These are phyloP conservation scores for Venturia canescens DNA, from an alignment of 1,140 invertebrate genomes.

Conservation along the genomic window DNA sequence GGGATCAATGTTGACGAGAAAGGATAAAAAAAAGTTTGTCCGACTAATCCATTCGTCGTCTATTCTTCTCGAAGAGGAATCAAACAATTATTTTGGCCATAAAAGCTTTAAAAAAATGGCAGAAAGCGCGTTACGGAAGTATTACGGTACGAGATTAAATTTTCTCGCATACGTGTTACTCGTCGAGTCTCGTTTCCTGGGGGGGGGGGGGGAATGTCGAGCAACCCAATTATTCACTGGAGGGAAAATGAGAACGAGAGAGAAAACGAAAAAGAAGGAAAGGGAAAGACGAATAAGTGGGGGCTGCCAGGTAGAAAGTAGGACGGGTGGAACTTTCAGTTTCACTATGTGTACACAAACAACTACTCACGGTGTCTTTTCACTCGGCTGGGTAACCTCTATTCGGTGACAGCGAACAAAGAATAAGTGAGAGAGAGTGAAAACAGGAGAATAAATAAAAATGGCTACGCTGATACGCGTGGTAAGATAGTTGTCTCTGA, in stretches of 20 bases:
- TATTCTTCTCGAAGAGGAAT: no score
- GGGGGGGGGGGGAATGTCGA: conserved; percentile 9
- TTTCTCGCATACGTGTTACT: not conserved
- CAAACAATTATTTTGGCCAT: no score
- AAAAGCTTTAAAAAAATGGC: no score
- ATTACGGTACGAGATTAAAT: no score
- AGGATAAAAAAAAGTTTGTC: no score
- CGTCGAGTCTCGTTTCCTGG: conserved; percentile 11
- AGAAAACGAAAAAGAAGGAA: conserved; percentile 48
- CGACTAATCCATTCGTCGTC: no score
- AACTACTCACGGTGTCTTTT: conserved; percentile 51
- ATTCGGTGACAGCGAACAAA: conserved; percentile 37
- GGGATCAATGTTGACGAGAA: no score
- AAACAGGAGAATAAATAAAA: conserved; percentile 19
- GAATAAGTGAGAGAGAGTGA: conserved; percentile 14
- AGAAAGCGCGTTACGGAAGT: no score
- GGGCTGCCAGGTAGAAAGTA: conserved; percentile 59
- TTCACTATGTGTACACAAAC: conserved; percentile 53
- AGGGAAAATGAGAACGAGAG: conserved; percentile 54
- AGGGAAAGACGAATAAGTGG: conserved; percentile 58
- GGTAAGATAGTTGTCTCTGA: conserved; percentile 20
- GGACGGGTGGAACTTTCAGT: conserved; percentile 62
- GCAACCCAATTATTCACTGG: conserved; percentile 55
- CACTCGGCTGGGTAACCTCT: conserved; percentile 55
- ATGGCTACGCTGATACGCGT: conserved; percentile 2